Evolutionary conservation across 2,113 vertebrate species (phyloP), one percentile per base, ranked within the genome.

Genomic region (Motacilla alba): DNA sequence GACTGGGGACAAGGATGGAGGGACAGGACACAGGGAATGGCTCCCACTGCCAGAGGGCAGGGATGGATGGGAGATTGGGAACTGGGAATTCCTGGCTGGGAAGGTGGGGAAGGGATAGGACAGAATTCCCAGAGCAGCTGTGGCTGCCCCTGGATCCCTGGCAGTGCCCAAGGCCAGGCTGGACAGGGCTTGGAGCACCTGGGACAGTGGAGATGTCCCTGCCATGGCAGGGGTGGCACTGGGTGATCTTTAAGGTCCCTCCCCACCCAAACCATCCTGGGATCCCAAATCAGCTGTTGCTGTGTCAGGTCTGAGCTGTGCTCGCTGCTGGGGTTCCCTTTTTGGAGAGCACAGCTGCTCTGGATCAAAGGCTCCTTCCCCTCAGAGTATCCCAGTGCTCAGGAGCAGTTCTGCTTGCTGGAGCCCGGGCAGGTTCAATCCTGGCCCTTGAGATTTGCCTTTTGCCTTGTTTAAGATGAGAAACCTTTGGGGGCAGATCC

Each of bases 291-390:
- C 30, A 58, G 75, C 22, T 46, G 30, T 63, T 3, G 26, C 39
- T 53, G 63, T 69, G 94, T 37, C 95, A 99, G 98, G 97, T 98
- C 87, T 94, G 93, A 68, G 98, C 94, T 50, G 96, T 78, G 94
- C 98, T 98, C 92, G 96, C 97, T 12, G 98, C 98, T 67, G 83
- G 96, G 76, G 97, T 98, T 92, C 97, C 97, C 59, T 92, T 98
- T 98, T 97, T 41, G 96, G 87, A 58, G 90, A 98, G 28, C 94
- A 96, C 13, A 11, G 35, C 58, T 84, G 73, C 50, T 5, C 12
- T 37, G 52, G 13, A 35, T 62, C 26, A 31, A 23, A 30, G 16
- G n/a, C 27, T 75, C 35, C 44, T 56, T 60, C 30, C 44, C 37
- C 37, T 41, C 44, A n/a, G 37, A n/a, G 20, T 3, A 13, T 11